Evolutionary conservation across 2,888 invertebrate genomes (phyloP).

Genomic region (Cosmia trapezina): DNA sequence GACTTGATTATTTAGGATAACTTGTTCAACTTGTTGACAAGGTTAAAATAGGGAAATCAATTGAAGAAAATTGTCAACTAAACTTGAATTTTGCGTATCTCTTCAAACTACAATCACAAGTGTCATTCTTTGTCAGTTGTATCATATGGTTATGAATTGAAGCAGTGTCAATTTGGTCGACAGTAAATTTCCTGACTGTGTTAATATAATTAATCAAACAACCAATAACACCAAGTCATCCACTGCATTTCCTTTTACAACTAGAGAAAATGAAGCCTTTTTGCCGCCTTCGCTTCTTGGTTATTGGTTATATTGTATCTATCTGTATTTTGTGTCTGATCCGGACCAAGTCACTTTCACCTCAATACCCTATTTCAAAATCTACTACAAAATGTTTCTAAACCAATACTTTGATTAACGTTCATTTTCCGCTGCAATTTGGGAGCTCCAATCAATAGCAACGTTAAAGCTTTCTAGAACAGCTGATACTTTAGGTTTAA

Average conservation of each 20-base stretch:
- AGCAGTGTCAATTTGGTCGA: not conserved
- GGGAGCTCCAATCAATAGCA: not conserved
- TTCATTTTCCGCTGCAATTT: not conserved
- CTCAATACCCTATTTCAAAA: not conserved
- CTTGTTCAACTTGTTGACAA: not conserved
- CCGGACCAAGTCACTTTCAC: conserved; percentile 24
- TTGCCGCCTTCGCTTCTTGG: not conserved
- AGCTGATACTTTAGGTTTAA: not conserved
- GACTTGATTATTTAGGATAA: not conserved
- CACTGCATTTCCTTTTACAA: not conserved
- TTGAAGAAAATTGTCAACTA: not conserved
- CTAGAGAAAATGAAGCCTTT: not conserved
- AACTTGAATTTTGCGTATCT: not conserved
- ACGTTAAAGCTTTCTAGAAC: not conserved
- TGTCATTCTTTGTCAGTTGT: not conserved
- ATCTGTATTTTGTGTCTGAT: not conserved
- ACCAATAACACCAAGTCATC: not conserved
- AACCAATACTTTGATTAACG: not conserved
- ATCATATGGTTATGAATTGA: not conserved
- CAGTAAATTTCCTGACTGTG: not conserved
- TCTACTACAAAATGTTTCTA: not conserved
- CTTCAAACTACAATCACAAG: not conserved
- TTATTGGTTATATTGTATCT: not conserved
- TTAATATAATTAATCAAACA: not conserved
- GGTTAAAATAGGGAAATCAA: not conserved